Evolutionary conservation across 2,113 vertebrate species (phyloP).

Genomic region (Rhodinocichla rosea): DNA sequence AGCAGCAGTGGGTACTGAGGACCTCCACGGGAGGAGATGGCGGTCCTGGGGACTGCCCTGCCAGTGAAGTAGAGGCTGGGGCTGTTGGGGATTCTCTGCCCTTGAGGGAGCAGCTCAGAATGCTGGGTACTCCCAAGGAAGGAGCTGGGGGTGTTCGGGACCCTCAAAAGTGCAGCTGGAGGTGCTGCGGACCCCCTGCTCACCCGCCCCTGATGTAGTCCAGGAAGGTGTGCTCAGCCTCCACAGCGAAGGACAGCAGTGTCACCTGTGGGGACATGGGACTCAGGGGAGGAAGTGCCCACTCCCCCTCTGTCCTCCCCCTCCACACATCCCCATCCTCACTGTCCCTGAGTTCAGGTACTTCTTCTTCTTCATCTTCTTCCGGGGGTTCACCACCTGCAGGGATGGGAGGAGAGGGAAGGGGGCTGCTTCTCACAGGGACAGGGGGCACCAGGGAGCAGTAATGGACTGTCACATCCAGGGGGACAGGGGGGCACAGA

Average conservation of each 20-base stretch:
- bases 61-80: neutral
- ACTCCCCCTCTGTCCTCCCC: accelerated
- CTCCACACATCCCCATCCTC: conserved; percentile 11
- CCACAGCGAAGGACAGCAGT: conserved; percentile 89
- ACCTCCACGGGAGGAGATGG: neutral
- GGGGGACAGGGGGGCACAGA: neutral
- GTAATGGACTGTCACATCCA: neutral
- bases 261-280: conserved; percentile 79
- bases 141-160: neutral
- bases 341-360: conserved; percentile 93
- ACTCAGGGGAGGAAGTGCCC: neutral
- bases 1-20: neutral
- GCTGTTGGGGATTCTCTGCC: neutral
- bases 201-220: conserved; percentile 97
- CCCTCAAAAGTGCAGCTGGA: neutral
- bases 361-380: conserved; percentile 99
- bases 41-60: no score
- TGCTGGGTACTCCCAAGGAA: neutral
- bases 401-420: neutral
- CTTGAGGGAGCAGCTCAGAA: neutral
- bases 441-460: neutral
- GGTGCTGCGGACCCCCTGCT: conserved; percentile 32
- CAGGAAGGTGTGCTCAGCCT: conserved; percentile 91
- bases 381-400: conserved; percentile 90
- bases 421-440: neutral